A percentile compares a stretch with the other conserved stretches of the same genome.
Evolutionary conservation across 2,113 vertebrate genomes (phyloP).

Genomic region (Chloroceryle aenea): DNA sequence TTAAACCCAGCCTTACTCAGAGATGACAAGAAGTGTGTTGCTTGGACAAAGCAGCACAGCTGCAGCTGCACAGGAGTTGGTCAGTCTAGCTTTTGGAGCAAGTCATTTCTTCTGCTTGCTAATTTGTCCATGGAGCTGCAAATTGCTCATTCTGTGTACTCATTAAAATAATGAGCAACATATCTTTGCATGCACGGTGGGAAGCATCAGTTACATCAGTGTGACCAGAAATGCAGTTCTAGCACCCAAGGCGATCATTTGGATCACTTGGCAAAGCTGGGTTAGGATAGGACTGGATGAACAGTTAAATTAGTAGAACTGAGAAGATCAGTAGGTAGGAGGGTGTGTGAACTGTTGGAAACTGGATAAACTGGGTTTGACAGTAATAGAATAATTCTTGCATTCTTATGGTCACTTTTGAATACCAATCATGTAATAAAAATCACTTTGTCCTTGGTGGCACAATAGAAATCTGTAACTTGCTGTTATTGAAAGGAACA

Average conservation of each 20-base stretch:
- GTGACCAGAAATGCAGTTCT: not conserved
- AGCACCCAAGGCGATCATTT: not conserved
- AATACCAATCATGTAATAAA: not conserved
- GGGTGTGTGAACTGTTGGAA: not conserved
- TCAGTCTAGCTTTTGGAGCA: not conserved
- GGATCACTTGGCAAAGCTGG: not conserved
- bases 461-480: not conserved
- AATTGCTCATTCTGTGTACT: not conserved
- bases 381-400: not conserved
- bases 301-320: not conserved
- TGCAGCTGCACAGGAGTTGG: not conserved
- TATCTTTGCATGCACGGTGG: not conserved
- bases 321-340: not conserved
- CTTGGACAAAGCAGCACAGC: not conserved
- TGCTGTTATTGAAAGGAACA: not conserved
- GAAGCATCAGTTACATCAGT: not conserved
- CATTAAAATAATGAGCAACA: conserved; percentile 13
- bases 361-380: not conserved
- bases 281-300: not conserved
- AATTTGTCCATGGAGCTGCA: not conserved
- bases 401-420: not conserved
- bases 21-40: not conserved
- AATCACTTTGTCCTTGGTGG: not conserved
- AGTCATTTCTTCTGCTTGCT: not conserved
- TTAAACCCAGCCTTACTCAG: not conserved